Conservation (phyloP, 2,888 invertebrate species). For the Zelleria hepariella region DNA sequence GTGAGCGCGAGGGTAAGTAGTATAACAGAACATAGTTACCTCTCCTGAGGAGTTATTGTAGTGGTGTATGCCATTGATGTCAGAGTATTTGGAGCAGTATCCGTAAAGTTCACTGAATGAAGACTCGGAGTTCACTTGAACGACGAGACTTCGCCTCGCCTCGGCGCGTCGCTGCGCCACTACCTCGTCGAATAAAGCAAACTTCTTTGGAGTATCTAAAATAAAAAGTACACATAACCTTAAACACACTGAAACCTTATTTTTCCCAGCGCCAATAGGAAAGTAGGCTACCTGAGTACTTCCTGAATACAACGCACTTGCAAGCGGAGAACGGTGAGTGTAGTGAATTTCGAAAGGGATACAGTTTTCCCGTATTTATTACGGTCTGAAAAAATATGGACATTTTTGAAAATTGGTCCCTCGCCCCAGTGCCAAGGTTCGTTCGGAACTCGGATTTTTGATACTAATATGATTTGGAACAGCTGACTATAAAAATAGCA, state of each 20-base stretch:
- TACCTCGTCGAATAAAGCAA: constrained; percentile 70
- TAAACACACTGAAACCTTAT: constrained; percentile 27
- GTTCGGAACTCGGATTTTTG: too few relatives aligned
- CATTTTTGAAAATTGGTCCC: constrained; percentile 28
- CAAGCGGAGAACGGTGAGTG: constrained; percentile 26
- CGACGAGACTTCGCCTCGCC: constrained; percentile 78
- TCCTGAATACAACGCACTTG: constrained; percentile 38
- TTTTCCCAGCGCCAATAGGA: constrained; percentile 9
- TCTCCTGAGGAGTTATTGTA: constrained; percentile 67
- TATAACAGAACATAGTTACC: constrained; percentile 27
- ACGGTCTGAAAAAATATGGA: constrained; percentile 50
- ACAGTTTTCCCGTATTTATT: constrained; percentile 38
- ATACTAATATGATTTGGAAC: too few relatives aligned
- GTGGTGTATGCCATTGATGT: constrained; percentile 76
- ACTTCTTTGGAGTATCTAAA: constrained; percentile 45
- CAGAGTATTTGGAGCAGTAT: constrained; percentile 79
- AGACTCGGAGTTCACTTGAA: constrained; percentile 81
- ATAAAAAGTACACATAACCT: constrained; percentile 37
- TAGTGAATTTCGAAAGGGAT: constrained; percentile 35
- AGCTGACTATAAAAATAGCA: too few relatives aligned
- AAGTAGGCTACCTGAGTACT: constrained; percentile 39
- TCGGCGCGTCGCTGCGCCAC: constrained; percentile 73
- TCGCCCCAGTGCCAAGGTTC: too few relatives aligned
- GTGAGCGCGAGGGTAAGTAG: too few relatives aligned
- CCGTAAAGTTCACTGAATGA: constrained; percentile 77